Percentiles rank a stretch among this genome's conserved stretches.
Evolutionary conservation across 2,797 vertebrate genomes (phyloP).

Genomic region (Pyrocephalus nanus): DNA sequence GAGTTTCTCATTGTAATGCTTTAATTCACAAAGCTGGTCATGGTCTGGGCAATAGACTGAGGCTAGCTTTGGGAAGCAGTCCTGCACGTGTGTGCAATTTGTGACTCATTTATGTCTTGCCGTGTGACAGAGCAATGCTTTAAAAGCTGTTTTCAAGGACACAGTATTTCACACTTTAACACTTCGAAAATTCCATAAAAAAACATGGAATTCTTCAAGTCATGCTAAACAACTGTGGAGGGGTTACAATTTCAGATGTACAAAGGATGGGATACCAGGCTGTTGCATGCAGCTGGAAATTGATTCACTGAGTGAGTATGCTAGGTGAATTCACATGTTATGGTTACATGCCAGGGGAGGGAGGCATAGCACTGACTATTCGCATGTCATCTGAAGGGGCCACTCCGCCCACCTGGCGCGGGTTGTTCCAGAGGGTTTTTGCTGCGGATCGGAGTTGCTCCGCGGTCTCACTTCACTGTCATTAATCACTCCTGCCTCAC

Average conservation of each 20-base stretch:
- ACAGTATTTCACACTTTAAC: neutral
- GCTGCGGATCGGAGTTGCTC: neutral
- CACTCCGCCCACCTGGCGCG: neutral
- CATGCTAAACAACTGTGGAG: accelerated
- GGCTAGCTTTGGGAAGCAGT: neutral
- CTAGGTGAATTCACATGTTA: neutral
- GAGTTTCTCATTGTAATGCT: neutral
- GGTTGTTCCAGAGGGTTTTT: neutral
- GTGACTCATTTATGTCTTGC: neutral
- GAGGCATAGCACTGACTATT: neutral
- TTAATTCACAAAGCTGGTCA: neutral
- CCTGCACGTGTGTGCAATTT: neutral
- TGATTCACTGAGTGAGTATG: neutral
- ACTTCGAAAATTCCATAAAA: neutral
- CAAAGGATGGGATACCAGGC: no score
- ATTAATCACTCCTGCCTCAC: neutral
- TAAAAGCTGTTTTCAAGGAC: neutral
- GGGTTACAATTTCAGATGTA: neutral
- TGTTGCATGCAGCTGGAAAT: neutral
- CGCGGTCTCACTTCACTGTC: neutral
- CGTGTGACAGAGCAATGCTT: neutral
- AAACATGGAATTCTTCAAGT: neutral
- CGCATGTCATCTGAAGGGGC: neutral
- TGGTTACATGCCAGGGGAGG: neutral
- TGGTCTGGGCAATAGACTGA: neutral